These are phyloP conservation scores for Acrocyrtus sp. DNA, from an alignment of 2,888 invertebrate genomes.

Conservation along the genomic window DNA sequence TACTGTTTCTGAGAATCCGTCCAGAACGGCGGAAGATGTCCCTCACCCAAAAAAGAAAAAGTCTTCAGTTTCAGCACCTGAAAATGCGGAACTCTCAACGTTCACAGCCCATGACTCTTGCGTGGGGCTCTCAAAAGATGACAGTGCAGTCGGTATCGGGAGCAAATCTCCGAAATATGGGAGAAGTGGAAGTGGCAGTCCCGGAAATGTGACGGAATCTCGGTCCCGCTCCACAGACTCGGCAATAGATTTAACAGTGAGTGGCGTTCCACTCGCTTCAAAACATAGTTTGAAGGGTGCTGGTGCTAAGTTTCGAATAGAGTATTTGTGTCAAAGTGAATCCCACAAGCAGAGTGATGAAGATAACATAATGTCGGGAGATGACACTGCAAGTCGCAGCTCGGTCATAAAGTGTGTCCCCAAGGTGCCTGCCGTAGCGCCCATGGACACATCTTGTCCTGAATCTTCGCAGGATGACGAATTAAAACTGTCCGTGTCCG, in stretches of 20 bases:
- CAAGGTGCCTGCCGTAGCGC: slow-evolving; percentile 4
- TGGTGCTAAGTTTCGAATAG: slow-evolving; percentile 54
- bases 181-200: too few relatives aligned
- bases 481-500: too few relatives aligned
- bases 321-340: slow-evolving; percentile 57
- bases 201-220: too few relatives aligned
- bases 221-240: slow-evolving; percentile 8
- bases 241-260: slow-evolving; percentile 46
- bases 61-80: slow-evolving; percentile 1
- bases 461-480: too few relatives aligned
- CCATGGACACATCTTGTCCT: too few relatives aligned
- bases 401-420: slow-evolving; percentile 35
- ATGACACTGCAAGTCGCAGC: slow-evolving; percentile 16
- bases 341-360: neutral
- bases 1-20: neutral
- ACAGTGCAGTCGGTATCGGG: neutral
- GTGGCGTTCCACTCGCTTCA: neutral
- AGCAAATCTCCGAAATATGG: too few relatives aligned
- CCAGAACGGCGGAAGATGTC: neutral
- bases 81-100: too few relatives aligned
- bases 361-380: neutral
- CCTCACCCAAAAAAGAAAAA: slow-evolving; percentile 40
- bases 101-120: neutral
- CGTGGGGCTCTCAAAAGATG: neutral
- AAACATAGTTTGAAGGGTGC: slow-evolving; percentile 5